Evolutionary conservation across 2,113 vertebrate genomes (phyloP).

Genomic region (Macquaria ambigua): DNA sequence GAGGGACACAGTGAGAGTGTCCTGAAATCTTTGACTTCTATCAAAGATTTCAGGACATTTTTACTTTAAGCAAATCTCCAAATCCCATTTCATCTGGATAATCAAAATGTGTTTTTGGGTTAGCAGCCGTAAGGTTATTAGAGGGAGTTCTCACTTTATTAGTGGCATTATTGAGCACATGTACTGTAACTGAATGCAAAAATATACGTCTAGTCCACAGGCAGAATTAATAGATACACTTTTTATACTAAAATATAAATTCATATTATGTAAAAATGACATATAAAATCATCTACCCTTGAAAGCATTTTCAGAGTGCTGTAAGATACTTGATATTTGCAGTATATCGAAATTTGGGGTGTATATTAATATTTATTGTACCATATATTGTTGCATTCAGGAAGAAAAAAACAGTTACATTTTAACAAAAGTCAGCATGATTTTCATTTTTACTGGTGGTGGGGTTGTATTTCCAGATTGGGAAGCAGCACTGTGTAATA

Average conservation of each 20-base stretch:
- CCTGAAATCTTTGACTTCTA: neutral
- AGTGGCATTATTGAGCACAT: neutral
- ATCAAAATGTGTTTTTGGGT: neutral
- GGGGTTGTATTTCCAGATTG: neutral
- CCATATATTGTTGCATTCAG: neutral
- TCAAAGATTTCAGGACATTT: neutral
- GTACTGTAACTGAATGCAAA: neutral
- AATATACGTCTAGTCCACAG: too few species aligned
- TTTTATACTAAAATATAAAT: neutral
- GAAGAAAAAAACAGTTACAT: neutral
- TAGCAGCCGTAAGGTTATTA: too few species aligned
- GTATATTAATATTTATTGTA: neutral
- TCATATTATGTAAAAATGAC: neutral
- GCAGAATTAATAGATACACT: too few species aligned
- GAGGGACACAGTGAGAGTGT: neutral
- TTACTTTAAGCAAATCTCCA: too few species aligned
- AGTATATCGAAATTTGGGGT: neutral
- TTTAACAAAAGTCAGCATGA: too few species aligned
- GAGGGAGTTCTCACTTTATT: neutral
- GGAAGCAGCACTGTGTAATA: neutral
- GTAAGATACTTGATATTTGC: neutral
- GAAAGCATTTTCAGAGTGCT: neutral
- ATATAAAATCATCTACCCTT: neutral
- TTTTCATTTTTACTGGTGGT: neutral
- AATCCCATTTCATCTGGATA: neutral